Conservation (phyloP, 2,797 vertebrate species). For the Psittacula derbiana region DNA sequence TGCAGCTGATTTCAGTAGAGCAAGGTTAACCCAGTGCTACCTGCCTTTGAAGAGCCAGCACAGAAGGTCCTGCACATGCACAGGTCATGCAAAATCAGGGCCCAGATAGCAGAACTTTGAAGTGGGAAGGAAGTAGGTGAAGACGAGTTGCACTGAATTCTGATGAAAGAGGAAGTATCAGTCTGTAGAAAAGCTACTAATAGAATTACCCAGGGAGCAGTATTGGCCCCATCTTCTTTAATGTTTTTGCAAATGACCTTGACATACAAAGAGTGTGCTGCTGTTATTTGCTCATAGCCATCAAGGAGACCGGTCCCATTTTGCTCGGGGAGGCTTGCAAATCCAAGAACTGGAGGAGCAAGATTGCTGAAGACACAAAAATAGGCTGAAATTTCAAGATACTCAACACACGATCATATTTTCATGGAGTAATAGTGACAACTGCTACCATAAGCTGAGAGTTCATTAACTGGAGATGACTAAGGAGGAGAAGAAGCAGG, state of each 20-base stretch:
- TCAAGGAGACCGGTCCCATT: background rate
- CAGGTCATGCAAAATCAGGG: background rate
- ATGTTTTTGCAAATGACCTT: background rate
- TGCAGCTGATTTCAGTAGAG: background rate
- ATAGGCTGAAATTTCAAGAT: background rate
- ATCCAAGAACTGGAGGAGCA: background rate
- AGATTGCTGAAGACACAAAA: background rate
- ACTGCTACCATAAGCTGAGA: background rate
- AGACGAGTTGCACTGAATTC: background rate
- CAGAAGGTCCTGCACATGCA: background rate
- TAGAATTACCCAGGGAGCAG: background rate
- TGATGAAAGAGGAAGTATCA: constrained; percentile 35
- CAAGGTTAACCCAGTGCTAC: background rate
- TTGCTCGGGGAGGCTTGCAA: background rate
- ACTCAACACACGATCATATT: background rate
- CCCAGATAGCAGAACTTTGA: background rate
- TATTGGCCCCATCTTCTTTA: background rate
- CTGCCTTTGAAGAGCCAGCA: background rate
- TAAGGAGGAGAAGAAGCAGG: constrained; percentile 1
- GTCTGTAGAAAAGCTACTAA: background rate
- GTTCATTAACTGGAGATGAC: constrained; percentile 34
- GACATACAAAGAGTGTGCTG: background rate
- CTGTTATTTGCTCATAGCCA: background rate
- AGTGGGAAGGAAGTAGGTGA: constrained; percentile 36
- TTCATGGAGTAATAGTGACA: background rate